Percentiles rank a stretch among this genome's conserved stretches.
phyloP scores from a whole-genome alignment of 2,797 vertebrate species.

The Syndactyla subalaris region DNA sequence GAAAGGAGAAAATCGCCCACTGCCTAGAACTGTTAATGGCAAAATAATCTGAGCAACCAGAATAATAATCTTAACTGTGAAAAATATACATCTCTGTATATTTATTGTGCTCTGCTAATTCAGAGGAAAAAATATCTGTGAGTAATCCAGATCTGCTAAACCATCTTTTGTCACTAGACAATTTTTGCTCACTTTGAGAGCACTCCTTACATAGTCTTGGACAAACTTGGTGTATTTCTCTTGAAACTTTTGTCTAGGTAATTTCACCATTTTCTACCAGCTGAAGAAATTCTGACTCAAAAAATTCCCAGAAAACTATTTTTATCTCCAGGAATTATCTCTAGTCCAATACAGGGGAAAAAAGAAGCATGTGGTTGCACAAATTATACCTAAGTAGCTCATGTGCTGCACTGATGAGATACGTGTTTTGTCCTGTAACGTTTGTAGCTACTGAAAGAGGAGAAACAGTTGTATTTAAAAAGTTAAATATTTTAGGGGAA shows the following conservation, averaged over 20 bases:
- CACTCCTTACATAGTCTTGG: rapidly evolving
- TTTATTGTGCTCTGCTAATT: not conserved
- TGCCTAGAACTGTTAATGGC: not conserved
- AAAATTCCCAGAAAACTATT: not conserved
- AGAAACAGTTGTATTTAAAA: not conserved
- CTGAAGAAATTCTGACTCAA: not conserved
- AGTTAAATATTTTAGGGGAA: not conserved
- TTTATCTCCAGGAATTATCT: not conserved
- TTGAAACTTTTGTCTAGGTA: not conserved
- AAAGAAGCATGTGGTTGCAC: rapidly evolving
- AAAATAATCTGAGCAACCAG: not conserved
- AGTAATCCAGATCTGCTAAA: not conserved
- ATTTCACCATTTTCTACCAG: not conserved
- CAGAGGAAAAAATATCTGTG: not conserved
- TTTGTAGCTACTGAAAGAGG: not conserved
- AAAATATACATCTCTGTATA: not conserved
- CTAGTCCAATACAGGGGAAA: not conserved
- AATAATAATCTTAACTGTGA: not conserved
- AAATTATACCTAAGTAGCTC: not conserved
- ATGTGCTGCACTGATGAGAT: not conserved
- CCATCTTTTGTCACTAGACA: not conserved
- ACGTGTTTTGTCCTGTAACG: not conserved
- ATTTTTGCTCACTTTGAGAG: not conserved
- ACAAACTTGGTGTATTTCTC: not conserved
- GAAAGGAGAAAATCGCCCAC: not conserved